Evolutionary conservation across 2,888 invertebrate genomes (phyloP).

Genomic region (Xanthia icteritia): DNA sequence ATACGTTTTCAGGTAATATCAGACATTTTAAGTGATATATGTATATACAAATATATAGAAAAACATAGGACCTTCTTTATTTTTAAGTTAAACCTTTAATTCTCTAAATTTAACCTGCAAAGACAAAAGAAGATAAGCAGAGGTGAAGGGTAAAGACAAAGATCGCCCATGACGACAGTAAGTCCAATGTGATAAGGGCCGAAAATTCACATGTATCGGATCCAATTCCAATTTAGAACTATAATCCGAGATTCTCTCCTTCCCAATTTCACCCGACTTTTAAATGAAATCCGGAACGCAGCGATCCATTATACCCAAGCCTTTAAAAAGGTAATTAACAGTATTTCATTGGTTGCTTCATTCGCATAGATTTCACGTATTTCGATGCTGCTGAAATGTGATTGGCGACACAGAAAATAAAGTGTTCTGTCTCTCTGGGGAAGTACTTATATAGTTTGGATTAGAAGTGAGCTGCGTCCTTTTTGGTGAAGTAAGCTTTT

Average conservation of each 20-base stretch:
- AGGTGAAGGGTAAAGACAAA: conserved; percentile 23
- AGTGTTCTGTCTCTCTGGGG: conserved; percentile 49
- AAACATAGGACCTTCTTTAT: not conserved
- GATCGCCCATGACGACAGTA: conserved; percentile 28
- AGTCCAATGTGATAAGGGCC: conserved; percentile 46
- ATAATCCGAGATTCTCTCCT: conserved; percentile 48
- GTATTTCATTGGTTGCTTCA: conserved; percentile 32
- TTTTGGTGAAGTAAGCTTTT: conserved; percentile 51
- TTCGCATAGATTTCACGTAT: conserved; percentile 57
- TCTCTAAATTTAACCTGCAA: conserved; percentile 1
- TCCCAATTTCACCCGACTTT: conserved; percentile 35
- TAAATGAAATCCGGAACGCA: conserved; percentile 39
- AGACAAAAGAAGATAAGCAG: conserved; percentile 29
- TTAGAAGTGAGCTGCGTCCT: conserved; percentile 44
- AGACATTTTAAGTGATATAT: not conserved
- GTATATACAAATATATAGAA: too few species aligned
- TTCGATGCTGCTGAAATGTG: conserved; percentile 45
- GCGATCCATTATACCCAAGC: conserved; percentile 30
- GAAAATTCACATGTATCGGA: conserved; percentile 41
- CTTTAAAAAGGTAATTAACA: conserved; percentile 44
- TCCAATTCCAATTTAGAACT: conserved; percentile 58
- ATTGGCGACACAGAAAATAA: conserved; percentile 50
- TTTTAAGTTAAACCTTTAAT: not conserved
- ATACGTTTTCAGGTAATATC: not conserved
- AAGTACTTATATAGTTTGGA: conserved; percentile 52